Evolutionary conservation across 2,113 vertebrate species (phyloP).

Genomic region (Odocoileus hemionus): DNA sequence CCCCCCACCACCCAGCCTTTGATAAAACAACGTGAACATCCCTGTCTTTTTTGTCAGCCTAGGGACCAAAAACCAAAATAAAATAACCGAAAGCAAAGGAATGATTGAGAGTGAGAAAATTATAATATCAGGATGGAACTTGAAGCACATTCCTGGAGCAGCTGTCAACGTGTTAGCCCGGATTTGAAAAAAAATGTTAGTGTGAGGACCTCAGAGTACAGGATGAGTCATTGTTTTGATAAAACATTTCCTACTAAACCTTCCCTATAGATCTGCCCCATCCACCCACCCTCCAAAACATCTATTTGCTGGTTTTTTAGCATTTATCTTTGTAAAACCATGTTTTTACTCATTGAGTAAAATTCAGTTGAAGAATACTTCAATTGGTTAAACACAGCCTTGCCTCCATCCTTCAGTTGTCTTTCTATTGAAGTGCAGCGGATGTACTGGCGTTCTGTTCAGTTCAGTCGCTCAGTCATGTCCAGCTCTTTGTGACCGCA

Average conservation of each 20-base stretch:
- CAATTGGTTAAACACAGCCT: background rate
- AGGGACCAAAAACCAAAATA: background rate
- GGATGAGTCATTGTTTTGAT: slow-evolving; percentile 33
- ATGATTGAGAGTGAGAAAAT: background rate
- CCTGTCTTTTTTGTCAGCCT: background rate
- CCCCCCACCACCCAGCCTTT: background rate
- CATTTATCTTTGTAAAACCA: background rate
- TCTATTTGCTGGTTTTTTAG: background rate
- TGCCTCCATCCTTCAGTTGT: background rate
- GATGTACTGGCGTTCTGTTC: background rate
- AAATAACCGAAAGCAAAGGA: background rate
- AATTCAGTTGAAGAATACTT: background rate
- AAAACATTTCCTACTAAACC: slow-evolving; percentile 36
- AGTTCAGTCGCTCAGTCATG: background rate
- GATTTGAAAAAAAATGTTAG: background rate
- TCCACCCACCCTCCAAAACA: background rate
- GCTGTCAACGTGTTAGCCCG: slow-evolving; percentile 3
- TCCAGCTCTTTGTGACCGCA: background rate
- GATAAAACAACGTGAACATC: accelerated
- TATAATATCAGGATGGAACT: background rate
- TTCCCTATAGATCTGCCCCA: background rate
- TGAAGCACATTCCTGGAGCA: background rate
- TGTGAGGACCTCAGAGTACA: background rate
- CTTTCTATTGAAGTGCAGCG: background rate
- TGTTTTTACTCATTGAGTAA: background rate